A percentile compares a stretch with the other conserved stretches of the same genome.
Evolutionary conservation across 1,140 invertebrate species (phyloP).

Genomic region (Cylas formicarius): DNA sequence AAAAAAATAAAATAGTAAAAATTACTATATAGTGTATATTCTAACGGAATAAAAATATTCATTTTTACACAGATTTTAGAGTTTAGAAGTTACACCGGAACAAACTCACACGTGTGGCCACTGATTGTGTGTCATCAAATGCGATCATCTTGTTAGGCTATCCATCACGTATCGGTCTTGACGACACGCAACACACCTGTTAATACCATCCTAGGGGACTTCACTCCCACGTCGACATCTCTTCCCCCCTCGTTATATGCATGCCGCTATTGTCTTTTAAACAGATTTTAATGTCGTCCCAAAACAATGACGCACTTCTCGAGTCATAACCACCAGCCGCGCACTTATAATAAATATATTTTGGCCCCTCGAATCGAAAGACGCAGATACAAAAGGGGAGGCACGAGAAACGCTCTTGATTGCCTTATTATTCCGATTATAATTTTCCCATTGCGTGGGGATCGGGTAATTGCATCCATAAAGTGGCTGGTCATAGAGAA

Average conservation of each 20-base stretch:
- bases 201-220: conserved; percentile 33
- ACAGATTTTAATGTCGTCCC: conserved; percentile 40
- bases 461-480: conserved; percentile 8
- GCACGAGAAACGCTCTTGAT: conserved; percentile 5
- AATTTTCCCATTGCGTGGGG: conserved; percentile 1
- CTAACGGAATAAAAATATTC: no score
- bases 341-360: conserved; percentile 36
- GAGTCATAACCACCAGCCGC: conserved; percentile 32
- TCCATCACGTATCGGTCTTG: no score
- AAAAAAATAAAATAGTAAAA: no score
- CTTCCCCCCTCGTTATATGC: conserved; percentile 30
- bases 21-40: no score
- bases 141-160: no score
- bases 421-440: conserved; percentile 10
- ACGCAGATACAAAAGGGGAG: conserved; percentile 8
- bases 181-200: conserved; percentile 40
- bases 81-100: no score
- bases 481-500: conserved; percentile 2
- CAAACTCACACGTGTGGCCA: no score
- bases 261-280: conserved; percentile 31
- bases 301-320: conserved; percentile 38
- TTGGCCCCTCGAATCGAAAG: conserved; percentile 20
- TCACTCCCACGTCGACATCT: conserved; percentile 14
- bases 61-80: no score
- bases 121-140: no score